Percentiles rank a stretch among this genome's conserved stretches.
These are phyloP conservation scores for Simalia tracyae DNA, from an alignment of 2,797 vertebrate species.

Conservation along the genomic window DNA sequence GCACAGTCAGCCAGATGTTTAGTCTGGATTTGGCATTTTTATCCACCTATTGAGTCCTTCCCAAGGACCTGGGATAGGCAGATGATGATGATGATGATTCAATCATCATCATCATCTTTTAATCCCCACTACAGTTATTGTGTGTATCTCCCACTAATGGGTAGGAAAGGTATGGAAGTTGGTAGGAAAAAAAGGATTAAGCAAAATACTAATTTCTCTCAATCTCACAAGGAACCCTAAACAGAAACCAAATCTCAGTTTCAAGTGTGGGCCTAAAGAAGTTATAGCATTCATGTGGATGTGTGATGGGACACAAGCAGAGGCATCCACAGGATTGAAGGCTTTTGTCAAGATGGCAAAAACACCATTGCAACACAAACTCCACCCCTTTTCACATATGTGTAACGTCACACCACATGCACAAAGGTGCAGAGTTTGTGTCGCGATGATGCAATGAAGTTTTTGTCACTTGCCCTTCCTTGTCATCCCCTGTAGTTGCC, in stretches of 20 bases:
- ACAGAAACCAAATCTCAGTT: neutral
- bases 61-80: too few relatives aligned
- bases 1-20: too few relatives aligned
- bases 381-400: too few relatives aligned
- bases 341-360: too few relatives aligned
- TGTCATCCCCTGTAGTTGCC: neutral
- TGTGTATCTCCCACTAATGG: neutral
- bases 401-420: too few relatives aligned
- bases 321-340: too few relatives aligned
- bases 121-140: neutral
- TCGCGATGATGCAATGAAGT: too few relatives aligned
- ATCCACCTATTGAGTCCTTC: too few relatives aligned
- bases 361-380: too few relatives aligned
- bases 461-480: neutral
- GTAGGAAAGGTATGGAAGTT: neutral
- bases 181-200: neutral
- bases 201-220: neutral
- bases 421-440: too few relatives aligned
- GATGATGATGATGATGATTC: too few relatives aligned
- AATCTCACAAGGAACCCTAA: neutral
- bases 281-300: neutral
- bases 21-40: too few relatives aligned
- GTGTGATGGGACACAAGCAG: neutral
- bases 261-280: neutral
- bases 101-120: neutral